Conservation (phyloP, 2,797 vertebrate species). For the Halcyon chelicuti region DNA sequence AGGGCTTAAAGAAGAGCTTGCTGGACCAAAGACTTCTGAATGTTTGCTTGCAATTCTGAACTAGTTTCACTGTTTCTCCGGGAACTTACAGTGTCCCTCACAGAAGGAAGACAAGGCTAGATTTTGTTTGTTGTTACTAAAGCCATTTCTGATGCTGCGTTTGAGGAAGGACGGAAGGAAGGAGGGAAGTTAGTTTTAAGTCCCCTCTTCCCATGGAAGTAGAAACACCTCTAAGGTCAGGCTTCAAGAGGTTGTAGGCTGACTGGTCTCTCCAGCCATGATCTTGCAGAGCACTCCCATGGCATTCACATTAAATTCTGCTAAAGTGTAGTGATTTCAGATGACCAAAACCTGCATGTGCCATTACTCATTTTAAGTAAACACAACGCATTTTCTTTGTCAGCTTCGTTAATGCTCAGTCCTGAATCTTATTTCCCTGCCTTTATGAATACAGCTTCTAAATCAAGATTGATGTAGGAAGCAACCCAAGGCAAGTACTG, state of each 20-base stretch:
- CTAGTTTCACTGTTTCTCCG: not conserved
- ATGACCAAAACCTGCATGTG: not conserved
- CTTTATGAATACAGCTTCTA: not conserved
- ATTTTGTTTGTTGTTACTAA: not conserved
- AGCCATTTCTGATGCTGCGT: not conserved
- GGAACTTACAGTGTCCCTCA: not conserved
- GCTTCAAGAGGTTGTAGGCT: not conserved
- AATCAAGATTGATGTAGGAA: not conserved
- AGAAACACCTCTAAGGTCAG: not conserved
- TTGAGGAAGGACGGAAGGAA: not conserved
- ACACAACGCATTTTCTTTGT: not conserved
- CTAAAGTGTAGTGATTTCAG: not conserved
- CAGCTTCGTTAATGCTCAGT: not conserved
- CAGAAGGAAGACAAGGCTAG: not conserved
- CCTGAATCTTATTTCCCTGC: not conserved
- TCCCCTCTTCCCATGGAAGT: not conserved
- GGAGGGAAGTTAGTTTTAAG: not conserved
- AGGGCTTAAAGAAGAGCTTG: not conserved
- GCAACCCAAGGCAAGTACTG: not conserved
- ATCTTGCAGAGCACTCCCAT: not conserved
- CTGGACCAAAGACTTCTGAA: not conserved
- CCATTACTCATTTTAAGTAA: not conserved
- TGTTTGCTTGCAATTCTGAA: not conserved
- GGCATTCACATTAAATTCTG: not conserved
- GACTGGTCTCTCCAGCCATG: accelerated